Base-by-base conservation (phyloP, 2,888 invertebrate genomes). In the Gymnosoma rotundatum region DNA sequence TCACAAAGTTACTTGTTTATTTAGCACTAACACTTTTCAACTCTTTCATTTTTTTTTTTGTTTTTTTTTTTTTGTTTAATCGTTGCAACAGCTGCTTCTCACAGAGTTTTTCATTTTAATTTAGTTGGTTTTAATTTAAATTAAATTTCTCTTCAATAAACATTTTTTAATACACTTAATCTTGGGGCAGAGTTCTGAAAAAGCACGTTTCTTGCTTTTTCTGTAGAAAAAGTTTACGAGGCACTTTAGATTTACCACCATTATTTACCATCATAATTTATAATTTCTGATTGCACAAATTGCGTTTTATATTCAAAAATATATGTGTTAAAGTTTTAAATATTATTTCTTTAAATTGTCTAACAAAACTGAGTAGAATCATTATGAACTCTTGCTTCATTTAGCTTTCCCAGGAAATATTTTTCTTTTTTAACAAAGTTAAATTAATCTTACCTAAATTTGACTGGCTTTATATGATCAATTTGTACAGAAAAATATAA, bases 51-150 rank as follows among this genome's bases (percentile, higher is more conserved):
- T n/a, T 14, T 3, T 50, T 18, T 6, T 18, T 50, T n/a, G n/a
- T n/a, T n/a, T n/a, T n/a, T 25, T 32, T n/a, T 14, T 3, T 50
- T 18, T 6, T 18, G 18, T 50, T 16, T 6, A 16, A n/a, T 36
- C 63, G 14, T 20, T 60, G 72, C 67, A 75, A 58, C 81, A 81
- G 81, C 75, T 81, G 81, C 70, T 75, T 52, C 58, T 81, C 64
- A 75, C 70, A 75, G 70, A 81, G 75, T 75, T 81, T 69, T 75
- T 81, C 58, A 75, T 81, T 81, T 81, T 56, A 81, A 81, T 81
- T 81, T 42, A 81, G 58, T 64, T 74, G 70, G 64, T 58, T 70
- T 70, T 81, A 75, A 75, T 75, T 81, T 58, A 64, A 81, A 81
- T 75, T 81, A 64, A 75, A 58, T 75, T 81, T 81, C 42, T 58